Base-by-base conservation (phyloP, 2,113 vertebrate species). In the Lates calcarifer region DNA sequence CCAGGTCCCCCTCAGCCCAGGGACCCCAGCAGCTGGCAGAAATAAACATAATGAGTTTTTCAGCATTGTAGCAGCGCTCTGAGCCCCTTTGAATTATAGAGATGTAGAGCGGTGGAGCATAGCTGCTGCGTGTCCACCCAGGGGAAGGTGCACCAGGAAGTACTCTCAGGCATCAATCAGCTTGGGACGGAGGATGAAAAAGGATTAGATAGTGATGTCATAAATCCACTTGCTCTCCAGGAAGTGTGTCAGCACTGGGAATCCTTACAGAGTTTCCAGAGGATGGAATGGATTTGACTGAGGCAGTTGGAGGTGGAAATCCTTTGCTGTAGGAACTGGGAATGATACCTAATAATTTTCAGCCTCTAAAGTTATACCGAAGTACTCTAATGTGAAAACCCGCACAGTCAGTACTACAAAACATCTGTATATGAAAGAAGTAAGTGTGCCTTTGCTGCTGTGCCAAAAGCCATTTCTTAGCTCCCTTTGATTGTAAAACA, bases 11-110 rank as follows among this genome's bases (percentile, higher is more conserved):
- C 63, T 75, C 82, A 74, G 84, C 84, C 35, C 18, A 74, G 89
- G 68, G 84, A 90, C 90, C 87, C 86, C 77, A 90, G 89, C 93
- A 94, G 93, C 94, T 94, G 93, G 93, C 91, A 93, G 84, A 90
- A 92, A 90, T 94, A 93, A 94, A 91, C 82, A 70, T 92, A 92
- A 93, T 93, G 90, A 89, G 85, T 93, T 94, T 94, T 89, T 93
- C 90, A 92, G 89, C 57, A 71, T 91, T 79, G 87, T 84, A 84
- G 86, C 89, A 56, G 56, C 22, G 74, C 79, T 89, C 56, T n/a
- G 61, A 90, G 84, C 81, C 79, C 73, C 70, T 92, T 91, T 93
- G 84, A 93, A 87, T 91, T 91, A 93, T 91, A 89, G 77, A 89
- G 85, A 91, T 83, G 86, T 85, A 39, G 79, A 79, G 74, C 57